phyloP scores from a whole-genome alignment of 1,140 invertebrate genomes.

The Atopsyche davidsoni region DNA sequence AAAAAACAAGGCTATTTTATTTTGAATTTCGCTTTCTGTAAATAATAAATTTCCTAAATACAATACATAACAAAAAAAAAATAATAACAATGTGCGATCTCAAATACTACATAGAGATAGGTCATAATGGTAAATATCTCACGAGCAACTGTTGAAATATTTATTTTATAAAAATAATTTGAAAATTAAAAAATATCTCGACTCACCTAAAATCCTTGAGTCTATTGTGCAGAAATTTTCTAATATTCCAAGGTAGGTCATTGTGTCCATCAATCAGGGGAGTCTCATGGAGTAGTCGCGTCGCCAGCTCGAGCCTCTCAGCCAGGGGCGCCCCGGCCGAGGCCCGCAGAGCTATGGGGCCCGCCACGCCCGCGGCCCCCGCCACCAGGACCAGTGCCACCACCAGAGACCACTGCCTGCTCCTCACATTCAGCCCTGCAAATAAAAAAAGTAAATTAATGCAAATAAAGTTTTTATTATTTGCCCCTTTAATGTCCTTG shows the following conservation, averaged over 20 bases:
- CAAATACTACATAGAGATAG: background rate
- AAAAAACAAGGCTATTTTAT: too few species aligned
- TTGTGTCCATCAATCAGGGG: conserved; percentile 77
- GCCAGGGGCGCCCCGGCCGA: conserved; percentile 59
- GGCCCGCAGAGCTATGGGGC: conserved; percentile 58
- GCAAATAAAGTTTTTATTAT: too few species aligned
- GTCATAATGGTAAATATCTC: too few species aligned
- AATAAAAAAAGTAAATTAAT: conserved; percentile 14
- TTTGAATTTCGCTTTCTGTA: too few species aligned
- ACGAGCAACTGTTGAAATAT: too few species aligned
- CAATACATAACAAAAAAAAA: background rate
- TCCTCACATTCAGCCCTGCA: conserved; percentile 25
- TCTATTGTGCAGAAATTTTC: conserved; percentile 81
- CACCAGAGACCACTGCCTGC: conserved; percentile 57
- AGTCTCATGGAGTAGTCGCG: conserved; percentile 55
- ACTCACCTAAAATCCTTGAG: conserved; percentile 69
- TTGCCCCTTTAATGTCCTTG: too few species aligned
- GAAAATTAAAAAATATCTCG: conserved; percentile 9
- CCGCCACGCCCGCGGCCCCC: conserved; percentile 59
- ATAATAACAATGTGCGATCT: background rate
- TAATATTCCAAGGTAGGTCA: conserved; percentile 85
- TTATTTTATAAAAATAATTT: too few species aligned
- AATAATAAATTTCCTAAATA: too few species aligned
- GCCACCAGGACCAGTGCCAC: conserved; percentile 59
- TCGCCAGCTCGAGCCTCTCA: conserved; percentile 56